Evolutionary conservation across 2,113 vertebrate genomes (phyloP), one percentile per base, ranked within the genome.

Genomic region (Cottus gobio): DNA sequence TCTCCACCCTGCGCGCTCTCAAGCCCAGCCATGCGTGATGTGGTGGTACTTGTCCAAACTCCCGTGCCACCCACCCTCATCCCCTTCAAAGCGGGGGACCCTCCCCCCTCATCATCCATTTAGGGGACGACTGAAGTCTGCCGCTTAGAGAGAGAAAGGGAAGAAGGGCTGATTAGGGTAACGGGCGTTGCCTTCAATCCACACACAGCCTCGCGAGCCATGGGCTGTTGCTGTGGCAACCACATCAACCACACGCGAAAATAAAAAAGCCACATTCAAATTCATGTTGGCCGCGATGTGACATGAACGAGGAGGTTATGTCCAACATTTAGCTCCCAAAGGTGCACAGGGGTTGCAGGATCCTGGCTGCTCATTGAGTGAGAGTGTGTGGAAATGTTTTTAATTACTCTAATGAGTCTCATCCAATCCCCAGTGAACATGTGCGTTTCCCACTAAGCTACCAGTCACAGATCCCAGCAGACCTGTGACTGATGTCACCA

Each of bases 161-260:
- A 58, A 42, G 75, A 30, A 54, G 72, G 60, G 36, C 63, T 82
- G 62, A 28, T 80, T 68, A 31, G 34, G 57, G 78, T 65, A 70
- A 80, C 26, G 48, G 83, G 86, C 85, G 50, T 84, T 71, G 62
- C 61, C 75, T 82, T 70, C 34, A 65, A 73, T 85, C 75, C 80
- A 74, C 31, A 68, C 63, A 31, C 64, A 73, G 34, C 70, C 78
- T 85, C 62, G 71, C 30, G 4, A 88, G 70, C 80, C 72, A 54
- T 66, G 71, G 80, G 75, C 65, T 82, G 91, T 93, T 93, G 89
- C 91, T 81, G 87, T 80, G 86, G 91, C 77, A 90, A 93, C 91
- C 66, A 75, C 70, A 87, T 87, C 78, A 83, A 68, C 56, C 66
- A 83, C 44, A 69, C 54, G 15, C 76, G 26, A 56, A 66, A 18